Base-by-base conservation (phyloP, 2,888 invertebrate species). In the Habroteleia sp. region DNA sequence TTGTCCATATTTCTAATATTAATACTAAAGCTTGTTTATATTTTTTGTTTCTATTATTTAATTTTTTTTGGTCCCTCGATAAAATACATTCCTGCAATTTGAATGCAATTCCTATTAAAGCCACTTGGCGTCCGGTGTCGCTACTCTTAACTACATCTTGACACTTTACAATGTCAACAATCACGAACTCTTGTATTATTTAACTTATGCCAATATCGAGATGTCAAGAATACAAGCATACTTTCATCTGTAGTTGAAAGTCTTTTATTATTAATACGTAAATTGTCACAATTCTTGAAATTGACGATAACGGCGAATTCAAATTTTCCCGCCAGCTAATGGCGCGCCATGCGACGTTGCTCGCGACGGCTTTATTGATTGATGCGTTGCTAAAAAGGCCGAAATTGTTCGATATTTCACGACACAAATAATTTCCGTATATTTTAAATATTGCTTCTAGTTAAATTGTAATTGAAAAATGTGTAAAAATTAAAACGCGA, bases 91-190 rank as follows among this genome's bases (percentile, higher is more conserved):
- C 37, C 54, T 54, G 39, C 7, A 13, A 39, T 37, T 16, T 16
- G 17, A 54, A 60, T 10, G n/a, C 37, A 20, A 50, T 23, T 63
- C 16, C 13, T 13, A 25, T 11, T 16, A 0, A 3, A 5, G 10
- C 37, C 35, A 33, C 35, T 20, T n/a, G 33, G 66, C 66, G 66
- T 66, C 66, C 46, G 35, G 66, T 46, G 66, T 37, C 66, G 66
- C 66, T 23, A 54, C 66, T n/a, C n/a, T n/a, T 8, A 11, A 7
- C 25, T n/a, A 50, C 29, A 5, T 17, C n/a, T 13, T 66, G 56
- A 56, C 48, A 56, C 4, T 66, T 48, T 20, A 39, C 48, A 8
- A 56, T 56, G 56, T 48, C 48, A 58, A 58, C 68, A 68, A 58
- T 48, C 8, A 27, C 42, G 25, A 17, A 37, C 11, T 7, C 17